Percentiles rank a stretch among this genome's conserved stretches.
Conservation (phyloP, 2,113 vertebrate species). For the Dicentrarchus labrax region DNA sequence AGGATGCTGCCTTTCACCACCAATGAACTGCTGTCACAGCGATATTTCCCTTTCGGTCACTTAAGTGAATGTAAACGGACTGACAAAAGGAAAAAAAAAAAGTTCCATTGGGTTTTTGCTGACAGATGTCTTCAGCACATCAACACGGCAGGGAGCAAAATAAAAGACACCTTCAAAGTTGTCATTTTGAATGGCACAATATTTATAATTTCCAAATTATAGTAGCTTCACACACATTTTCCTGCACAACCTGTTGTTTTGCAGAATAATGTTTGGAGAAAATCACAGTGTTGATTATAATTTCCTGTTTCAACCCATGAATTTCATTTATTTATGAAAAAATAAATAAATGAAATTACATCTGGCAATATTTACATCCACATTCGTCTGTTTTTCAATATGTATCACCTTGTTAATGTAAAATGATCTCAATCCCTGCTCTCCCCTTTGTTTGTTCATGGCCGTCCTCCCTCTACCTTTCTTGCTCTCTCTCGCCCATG, state of each 20-base stretch:
- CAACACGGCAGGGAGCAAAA: not conserved
- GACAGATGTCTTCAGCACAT: not conserved
- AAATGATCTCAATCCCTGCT: not conserved
- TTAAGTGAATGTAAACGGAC: too few relatives aligned
- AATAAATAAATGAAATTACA: not conserved
- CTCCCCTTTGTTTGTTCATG: not conserved
- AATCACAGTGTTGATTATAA: conserved; percentile 12
- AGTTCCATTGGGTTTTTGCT: not conserved
- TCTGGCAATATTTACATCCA: conserved; percentile 1
- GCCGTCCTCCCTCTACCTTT: not conserved
- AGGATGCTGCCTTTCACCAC: too few relatives aligned
- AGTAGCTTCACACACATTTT: not conserved
- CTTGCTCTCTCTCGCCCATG: conserved; percentile 25
- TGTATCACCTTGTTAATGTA: not conserved
- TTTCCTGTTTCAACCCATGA: conserved; percentile 12
- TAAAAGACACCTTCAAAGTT: not conserved
- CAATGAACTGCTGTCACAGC: not conserved
- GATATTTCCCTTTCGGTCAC: not conserved
- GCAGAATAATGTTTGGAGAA: not conserved
- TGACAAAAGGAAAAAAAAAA: not conserved
- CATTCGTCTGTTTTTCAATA: conserved; percentile 25
- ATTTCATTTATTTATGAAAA: too few relatives aligned
- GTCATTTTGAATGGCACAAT: not conserved
- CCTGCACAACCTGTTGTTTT: not conserved
- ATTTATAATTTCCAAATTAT: not conserved